Conservation (phyloP, 2,797 vertebrate species). For the Melopsittacus undulatus region DNA sequence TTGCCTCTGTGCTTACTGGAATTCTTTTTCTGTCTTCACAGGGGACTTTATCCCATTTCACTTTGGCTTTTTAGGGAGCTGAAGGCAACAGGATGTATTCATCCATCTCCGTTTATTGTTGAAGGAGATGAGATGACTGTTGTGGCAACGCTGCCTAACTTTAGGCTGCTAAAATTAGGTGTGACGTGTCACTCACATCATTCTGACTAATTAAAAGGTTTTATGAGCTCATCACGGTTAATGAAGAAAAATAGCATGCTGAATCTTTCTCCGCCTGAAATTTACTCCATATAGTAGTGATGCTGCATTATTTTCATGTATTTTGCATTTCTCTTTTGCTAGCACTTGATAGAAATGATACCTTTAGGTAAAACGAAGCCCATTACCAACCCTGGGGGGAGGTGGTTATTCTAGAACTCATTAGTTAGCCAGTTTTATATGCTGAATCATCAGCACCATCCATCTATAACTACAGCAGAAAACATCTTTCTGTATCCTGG, state of each 20-base stretch:
- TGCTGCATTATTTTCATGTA: neutral
- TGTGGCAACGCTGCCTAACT: slow-evolving; percentile 30
- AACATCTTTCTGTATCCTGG: neutral
- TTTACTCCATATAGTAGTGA: neutral
- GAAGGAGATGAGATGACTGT: neutral
- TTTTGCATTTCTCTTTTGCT: neutral
- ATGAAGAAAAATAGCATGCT: slow-evolving; percentile 21
- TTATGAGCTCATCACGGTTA: slow-evolving; percentile 31
- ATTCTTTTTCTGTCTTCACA: neutral
- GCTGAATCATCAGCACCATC: slow-evolving; percentile 23
- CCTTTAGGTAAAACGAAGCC: neutral
- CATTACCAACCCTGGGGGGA: neutral
- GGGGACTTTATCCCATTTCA: neutral
- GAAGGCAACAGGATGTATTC: neutral
- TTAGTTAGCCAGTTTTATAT: slow-evolving; percentile 4
- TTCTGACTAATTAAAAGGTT: slow-evolving; percentile 41
- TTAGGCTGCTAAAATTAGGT: slow-evolving; percentile 52
- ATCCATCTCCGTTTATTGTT: neutral
- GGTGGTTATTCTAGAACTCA: neutral
- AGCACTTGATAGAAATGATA: neutral
- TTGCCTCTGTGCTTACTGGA: neutral
- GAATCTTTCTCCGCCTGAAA: neutral
- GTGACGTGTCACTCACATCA: slow-evolving; percentile 52
- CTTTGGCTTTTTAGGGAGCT: neutral
- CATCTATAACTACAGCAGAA: neutral